These are phyloP conservation scores for Prionace glauca DNA, from an alignment of 2,797 vertebrate species.

Conservation along the genomic window DNA sequence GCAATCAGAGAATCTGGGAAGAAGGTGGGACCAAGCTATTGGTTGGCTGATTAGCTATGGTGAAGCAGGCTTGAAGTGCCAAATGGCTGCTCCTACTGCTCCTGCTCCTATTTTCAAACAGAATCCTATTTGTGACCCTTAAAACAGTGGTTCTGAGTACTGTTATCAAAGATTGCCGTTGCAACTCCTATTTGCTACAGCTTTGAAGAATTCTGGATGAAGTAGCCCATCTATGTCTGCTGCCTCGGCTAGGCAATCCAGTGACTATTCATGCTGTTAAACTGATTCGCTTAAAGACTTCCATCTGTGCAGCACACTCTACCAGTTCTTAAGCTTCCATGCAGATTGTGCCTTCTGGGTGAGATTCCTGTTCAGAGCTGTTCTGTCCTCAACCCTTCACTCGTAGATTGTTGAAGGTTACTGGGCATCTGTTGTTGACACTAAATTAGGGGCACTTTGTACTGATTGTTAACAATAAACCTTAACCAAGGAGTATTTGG, in stretches of 20 bases:
- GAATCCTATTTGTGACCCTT: background rate
- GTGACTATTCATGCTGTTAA: background rate
- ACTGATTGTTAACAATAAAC: background rate
- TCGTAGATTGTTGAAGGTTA: background rate
- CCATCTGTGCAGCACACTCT: background rate
- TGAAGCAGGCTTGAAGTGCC: too few species aligned
- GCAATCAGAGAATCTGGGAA: too few species aligned
- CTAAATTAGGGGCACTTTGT: background rate
- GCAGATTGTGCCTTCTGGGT: too few species aligned
- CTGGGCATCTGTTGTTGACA: background rate
- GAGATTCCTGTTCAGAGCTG: too few species aligned
- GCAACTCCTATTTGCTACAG: background rate
- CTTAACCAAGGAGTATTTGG: background rate
- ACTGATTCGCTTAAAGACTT: background rate
- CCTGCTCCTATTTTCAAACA: too few species aligned
- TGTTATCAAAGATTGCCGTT: background rate
- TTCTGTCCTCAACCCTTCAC: background rate
- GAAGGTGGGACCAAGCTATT: too few species aligned
- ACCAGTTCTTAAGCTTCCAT: background rate
- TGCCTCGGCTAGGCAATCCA: background rate
- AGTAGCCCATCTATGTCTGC: background rate
- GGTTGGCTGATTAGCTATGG: too few species aligned
- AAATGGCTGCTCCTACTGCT: too few species aligned
- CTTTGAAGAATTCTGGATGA: background rate
- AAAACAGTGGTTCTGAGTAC: background rate